These are phyloP conservation scores for Amyelois transitella DNA, from an alignment of 1,140 invertebrate species.

Conservation along the genomic window DNA sequence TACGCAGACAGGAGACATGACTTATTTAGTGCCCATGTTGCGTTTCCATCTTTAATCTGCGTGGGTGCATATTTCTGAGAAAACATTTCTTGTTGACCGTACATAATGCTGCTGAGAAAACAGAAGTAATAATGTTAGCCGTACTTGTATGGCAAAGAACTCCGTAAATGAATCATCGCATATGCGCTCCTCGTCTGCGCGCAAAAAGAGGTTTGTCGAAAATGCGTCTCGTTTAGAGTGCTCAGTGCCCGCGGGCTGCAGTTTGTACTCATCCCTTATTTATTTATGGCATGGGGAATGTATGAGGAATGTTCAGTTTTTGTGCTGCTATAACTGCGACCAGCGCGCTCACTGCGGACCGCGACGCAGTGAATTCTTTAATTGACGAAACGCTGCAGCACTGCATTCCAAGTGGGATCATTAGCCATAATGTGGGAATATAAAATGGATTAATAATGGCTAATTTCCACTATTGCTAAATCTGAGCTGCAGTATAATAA, in stretches of 20 bases:
- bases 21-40: constrained; percentile 65
- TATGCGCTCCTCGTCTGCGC: constrained; percentile 63
- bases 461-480: constrained; percentile 24
- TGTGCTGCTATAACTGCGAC: constrained; percentile 48
- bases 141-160: constrained; percentile 65
- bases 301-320: constrained; percentile 64
- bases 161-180: constrained; percentile 72
- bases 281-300: constrained; percentile 57
- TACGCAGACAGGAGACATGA: constrained; percentile 54
- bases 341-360: constrained; percentile 40
- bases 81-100: constrained; percentile 65
- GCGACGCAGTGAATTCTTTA: constrained; percentile 58
- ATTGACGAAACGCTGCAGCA: constrained; percentile 59
- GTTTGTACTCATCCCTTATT: constrained; percentile 67
- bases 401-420: constrained; percentile 44
- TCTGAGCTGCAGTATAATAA: neutral
- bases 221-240: constrained; percentile 58
- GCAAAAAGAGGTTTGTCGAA: constrained; percentile 73
- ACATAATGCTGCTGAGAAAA: constrained; percentile 66
- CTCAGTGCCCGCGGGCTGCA: constrained; percentile 32
- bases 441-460: constrained; percentile 43
- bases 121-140: constrained; percentile 70
- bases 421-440: constrained; percentile 52
- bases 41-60: constrained; percentile 70
- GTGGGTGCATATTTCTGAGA: constrained; percentile 69